Percentiles rank a stretch among this genome's conserved stretches.
phyloP scores from a whole-genome alignment of 2,113 vertebrate species.

The Motacilla tschutschensis region DNA sequence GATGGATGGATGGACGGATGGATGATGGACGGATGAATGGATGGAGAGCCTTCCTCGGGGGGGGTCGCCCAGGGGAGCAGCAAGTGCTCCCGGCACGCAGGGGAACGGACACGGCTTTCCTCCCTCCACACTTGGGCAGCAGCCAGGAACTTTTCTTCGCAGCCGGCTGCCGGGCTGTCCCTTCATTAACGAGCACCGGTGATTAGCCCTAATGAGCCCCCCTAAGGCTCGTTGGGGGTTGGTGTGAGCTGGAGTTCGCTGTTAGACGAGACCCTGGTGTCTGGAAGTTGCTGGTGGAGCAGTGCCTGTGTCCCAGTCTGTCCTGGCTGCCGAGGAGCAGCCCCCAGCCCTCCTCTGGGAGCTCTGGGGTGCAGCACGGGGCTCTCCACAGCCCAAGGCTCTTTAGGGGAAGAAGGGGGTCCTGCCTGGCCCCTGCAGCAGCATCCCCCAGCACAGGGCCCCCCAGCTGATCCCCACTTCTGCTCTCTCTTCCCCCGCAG shows the following conservation, averaged over 20 bases:
- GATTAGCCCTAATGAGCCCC: not conserved
- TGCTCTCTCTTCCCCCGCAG: constrained; percentile 57
- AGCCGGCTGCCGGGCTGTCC: not conserved
- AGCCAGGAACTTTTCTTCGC: not conserved
- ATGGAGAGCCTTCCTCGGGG: not conserved
- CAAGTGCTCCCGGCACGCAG: accelerated
- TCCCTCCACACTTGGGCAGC: not conserved
- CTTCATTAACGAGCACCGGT: not conserved
- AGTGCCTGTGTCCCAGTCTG: accelerated
- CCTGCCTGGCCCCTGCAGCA: not conserved
- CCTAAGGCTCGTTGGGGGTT: not conserved
- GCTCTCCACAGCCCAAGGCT: not conserved
- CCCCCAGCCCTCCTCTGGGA: accelerated
- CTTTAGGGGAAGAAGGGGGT: accelerated
- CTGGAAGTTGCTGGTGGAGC: not conserved
- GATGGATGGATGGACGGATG: too few relatives aligned
- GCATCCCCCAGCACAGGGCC: accelerated
- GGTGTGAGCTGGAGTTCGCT: not conserved
- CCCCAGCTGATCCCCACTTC: not conserved
- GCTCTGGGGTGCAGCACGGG: accelerated
- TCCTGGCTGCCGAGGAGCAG: not conserved
- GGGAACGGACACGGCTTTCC: accelerated
- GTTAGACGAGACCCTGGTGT: not conserved
- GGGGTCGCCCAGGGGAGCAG: not conserved
- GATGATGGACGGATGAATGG: not conserved